A percentile compares a stretch with the other conserved stretches of the same genome.
phyloP scores from a whole-genome alignment of 1,140 invertebrate genomes.

The Marisa cornuarietis region DNA sequence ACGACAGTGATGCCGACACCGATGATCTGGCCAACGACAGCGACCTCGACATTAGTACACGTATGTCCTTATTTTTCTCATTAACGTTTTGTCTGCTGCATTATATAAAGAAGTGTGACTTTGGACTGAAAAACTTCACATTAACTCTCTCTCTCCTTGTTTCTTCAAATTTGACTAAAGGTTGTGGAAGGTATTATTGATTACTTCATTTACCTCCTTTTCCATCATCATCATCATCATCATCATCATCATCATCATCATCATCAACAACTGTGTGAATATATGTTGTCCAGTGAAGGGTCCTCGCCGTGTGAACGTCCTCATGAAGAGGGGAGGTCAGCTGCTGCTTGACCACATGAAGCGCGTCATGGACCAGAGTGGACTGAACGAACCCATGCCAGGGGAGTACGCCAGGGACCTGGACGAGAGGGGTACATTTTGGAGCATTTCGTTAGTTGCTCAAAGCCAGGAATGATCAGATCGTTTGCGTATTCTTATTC shows the following conservation, averaged over 20 bases:
- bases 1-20: constrained; percentile 56
- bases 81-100: no score
- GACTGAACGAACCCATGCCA: constrained; percentile 36
- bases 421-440: constrained; percentile 54
- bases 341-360: constrained; percentile 60
- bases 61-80: constrained; percentile 42
- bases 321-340: constrained; percentile 61
- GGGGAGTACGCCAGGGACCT: constrained; percentile 46
- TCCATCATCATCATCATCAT: no score
- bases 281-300: constrained; percentile 50
- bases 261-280: no score
- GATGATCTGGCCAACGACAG: constrained; percentile 63
- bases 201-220: no score
- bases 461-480: no score
- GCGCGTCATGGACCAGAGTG: constrained; percentile 54
- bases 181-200: no score
- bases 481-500: no score
- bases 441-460: not conserved
- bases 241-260: no score
- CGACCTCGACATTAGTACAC: constrained; percentile 60
- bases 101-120: no score
- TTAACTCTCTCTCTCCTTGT: no score
- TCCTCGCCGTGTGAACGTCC: constrained; percentile 56
- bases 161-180: no score
- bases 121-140: no score